Evolutionary conservation across 2,113 vertebrate species (phyloP).

Genomic region (Nettapus auritus): DNA sequence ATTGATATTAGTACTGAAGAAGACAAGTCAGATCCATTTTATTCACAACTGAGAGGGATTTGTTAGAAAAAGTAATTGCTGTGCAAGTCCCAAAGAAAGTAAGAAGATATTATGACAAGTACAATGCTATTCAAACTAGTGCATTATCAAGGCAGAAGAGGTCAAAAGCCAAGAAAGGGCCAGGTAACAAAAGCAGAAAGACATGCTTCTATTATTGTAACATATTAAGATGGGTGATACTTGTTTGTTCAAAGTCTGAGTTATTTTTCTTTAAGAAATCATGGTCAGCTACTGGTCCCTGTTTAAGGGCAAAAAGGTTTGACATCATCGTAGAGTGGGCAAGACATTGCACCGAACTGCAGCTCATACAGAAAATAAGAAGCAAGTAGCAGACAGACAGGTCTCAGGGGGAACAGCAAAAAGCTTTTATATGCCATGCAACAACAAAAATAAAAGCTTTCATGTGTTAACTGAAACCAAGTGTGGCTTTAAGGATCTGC

Average conservation of each 20-base stretch:
- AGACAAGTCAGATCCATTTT: background rate
- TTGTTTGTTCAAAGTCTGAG: background rate
- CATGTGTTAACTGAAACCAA: background rate
- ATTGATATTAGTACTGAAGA: background rate
- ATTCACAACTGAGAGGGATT: background rate
- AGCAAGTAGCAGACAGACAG: background rate
- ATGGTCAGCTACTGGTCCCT: background rate
- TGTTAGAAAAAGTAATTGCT: background rate
- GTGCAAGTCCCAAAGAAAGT: background rate
- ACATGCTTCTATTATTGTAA: background rate
- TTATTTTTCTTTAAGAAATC: background rate
- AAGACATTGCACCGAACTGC: background rate
- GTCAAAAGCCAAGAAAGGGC: background rate
- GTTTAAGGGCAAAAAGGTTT: background rate
- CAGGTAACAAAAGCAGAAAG: background rate
- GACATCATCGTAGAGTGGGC: background rate
- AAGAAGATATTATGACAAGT: background rate
- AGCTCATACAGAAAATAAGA: constrained; percentile 10
- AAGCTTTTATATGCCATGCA: background rate
- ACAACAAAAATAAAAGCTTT: background rate
- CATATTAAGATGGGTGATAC: background rate
- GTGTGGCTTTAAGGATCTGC: background rate
- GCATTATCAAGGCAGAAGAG: background rate
- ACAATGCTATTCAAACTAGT: background rate
- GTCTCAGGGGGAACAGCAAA: background rate